Conservation (phyloP, 2,888 invertebrate species). For the Metellina segmentata region DNA sequence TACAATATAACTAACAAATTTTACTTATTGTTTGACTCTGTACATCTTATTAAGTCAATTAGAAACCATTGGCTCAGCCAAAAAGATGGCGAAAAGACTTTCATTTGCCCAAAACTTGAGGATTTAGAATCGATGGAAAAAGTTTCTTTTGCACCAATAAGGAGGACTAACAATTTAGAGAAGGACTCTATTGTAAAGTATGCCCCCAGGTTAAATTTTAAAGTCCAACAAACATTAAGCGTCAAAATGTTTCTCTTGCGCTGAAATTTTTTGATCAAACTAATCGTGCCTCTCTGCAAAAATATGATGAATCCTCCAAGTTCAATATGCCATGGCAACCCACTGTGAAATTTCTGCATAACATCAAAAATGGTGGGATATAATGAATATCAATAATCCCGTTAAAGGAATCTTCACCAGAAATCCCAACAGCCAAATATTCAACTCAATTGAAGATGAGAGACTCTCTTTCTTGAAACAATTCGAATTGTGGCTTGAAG, state of each 20-base stretch:
- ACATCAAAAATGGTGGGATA: no score
- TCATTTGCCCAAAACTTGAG: neutral
- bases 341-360: no score
- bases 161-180: slow-evolving; percentile 2
- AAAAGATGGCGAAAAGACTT: neutral
- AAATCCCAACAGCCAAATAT: no score
- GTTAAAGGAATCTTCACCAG: no score
- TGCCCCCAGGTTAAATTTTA: slow-evolving; percentile 30
- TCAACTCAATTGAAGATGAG: neutral
- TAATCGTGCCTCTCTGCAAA: slow-evolving; percentile 30
- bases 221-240: slow-evolving; percentile 20
- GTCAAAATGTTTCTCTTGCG: slow-evolving; percentile 7
- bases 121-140: neutral
- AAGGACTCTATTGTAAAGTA: slow-evolving; percentile 15
- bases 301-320: slow-evolving; percentile 11
- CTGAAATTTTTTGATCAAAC: slow-evolving; percentile 16
- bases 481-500: slow-evolving; percentile 7
- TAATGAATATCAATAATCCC: no score
- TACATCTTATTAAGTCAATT: slow-evolving; percentile 19
- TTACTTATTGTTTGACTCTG: neutral
- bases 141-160: neutral
- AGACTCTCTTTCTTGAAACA: neutral
- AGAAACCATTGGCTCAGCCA: slow-evolving; percentile 31
- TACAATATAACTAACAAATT: neutral
- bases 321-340: neutral